phyloP scores from a whole-genome alignment of 1,140 invertebrate species.

The Leptopilina clavipes region DNA sequence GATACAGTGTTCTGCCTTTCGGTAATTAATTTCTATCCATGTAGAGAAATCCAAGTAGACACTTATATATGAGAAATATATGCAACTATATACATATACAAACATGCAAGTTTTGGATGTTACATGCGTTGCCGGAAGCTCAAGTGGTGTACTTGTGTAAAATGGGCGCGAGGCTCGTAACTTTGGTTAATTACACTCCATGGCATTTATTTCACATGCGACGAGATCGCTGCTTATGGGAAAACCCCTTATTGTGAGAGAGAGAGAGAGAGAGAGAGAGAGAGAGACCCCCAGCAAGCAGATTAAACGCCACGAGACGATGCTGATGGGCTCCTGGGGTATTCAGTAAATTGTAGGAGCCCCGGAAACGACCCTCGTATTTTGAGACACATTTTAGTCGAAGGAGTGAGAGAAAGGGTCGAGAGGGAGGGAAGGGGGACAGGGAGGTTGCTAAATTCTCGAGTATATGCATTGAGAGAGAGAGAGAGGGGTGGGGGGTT shows the following conservation, averaged over 20 bases:
- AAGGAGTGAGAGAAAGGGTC: not conserved
- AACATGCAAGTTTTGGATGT: not conserved
- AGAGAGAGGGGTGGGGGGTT: not conserved
- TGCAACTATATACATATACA: not conserved
- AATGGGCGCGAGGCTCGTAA: conserved; percentile 35
- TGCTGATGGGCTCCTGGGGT: conserved; percentile 56
- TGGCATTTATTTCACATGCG: conserved; percentile 51
- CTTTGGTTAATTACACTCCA: conserved; percentile 58
- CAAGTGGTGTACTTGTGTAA: not conserved
- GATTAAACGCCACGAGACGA: conserved; percentile 59
- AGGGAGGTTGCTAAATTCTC: not conserved
- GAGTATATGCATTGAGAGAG: not conserved
- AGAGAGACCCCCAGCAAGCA: conserved; percentile 47
- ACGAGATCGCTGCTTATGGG: conserved; percentile 32
- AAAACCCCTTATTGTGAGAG: conserved; percentile 38
- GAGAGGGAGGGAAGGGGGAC: no score
- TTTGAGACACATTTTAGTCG: conserved; percentile 40
- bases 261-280: no score
- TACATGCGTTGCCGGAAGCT: not conserved
- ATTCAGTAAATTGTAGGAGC: conserved; percentile 56
- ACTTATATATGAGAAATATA: not conserved
- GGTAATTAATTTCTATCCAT: conserved; percentile 20
- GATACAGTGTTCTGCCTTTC: not conserved
- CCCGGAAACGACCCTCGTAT: conserved; percentile 56
- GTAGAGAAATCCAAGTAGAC: conserved; percentile 13